Percentiles rank a stretch among this genome's conserved stretches.
Conservation (phyloP, 2,888 invertebrate genomes). For the Zaprionus lineosus region DNA sequence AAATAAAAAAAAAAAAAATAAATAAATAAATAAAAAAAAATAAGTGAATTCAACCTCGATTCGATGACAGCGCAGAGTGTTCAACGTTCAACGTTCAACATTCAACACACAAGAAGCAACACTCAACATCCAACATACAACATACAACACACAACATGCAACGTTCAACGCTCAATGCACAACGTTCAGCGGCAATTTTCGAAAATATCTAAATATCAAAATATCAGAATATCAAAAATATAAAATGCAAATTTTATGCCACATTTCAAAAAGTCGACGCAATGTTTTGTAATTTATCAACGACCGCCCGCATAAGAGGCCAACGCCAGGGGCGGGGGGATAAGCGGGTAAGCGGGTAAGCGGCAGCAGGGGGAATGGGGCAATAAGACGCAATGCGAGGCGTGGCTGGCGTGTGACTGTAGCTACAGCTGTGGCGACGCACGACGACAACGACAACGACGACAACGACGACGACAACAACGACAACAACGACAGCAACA, state of each 20-base stretch:
- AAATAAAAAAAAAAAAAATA: too few relatives aligned
- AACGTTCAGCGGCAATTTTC: slow-evolving; percentile 16
- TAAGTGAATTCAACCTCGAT: slow-evolving; percentile 53
- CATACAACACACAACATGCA: too few relatives aligned
- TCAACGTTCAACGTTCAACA: too few relatives aligned
- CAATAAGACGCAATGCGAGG: slow-evolving; percentile 27
- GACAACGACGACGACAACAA: slow-evolving; percentile 3
- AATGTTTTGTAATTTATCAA: slow-evolving; percentile 77
- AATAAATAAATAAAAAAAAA: too few relatives aligned
- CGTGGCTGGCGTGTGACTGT: slow-evolving; percentile 68
- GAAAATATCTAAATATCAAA: slow-evolving; percentile 1
- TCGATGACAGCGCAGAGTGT: slow-evolving; percentile 42
- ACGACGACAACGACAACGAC: slow-evolving; percentile 28
- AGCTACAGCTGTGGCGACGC: slow-evolving; percentile 48
- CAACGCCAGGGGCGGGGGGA: background rate
- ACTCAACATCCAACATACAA: too few relatives aligned
- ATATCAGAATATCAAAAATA: slow-evolving; percentile 33
- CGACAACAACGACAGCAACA: slow-evolving; percentile 12
- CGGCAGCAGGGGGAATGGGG: background rate
- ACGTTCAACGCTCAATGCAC: too few relatives aligned
- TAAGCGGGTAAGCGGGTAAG: too few relatives aligned
- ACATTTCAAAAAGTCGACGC: slow-evolving; percentile 73
- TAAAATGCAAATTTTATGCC: slow-evolving; percentile 74
- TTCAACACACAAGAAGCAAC: too few relatives aligned
- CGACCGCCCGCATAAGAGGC: slow-evolving; percentile 64